Evolutionary conservation across 2,888 invertebrate species (phyloP).

Genomic region (Oeneis ivallda): DNA sequence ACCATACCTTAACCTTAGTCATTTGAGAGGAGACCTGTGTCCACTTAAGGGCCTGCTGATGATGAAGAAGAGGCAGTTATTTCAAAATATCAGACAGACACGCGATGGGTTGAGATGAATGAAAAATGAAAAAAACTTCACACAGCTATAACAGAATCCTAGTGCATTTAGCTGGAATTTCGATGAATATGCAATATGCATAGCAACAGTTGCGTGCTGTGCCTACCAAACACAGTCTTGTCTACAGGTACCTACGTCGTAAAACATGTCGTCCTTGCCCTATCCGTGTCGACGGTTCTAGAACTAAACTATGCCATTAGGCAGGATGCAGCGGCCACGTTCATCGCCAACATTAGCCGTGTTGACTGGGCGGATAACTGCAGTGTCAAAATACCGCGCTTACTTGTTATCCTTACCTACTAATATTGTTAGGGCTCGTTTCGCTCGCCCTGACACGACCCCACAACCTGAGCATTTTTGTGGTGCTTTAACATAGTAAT

Average conservation of each 20-base stretch:
- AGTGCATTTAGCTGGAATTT: neutral
- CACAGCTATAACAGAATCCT: too few species aligned
- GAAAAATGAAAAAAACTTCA: too few species aligned
- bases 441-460: too few species aligned
- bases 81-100: too few species aligned
- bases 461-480: too few species aligned
- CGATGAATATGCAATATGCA: conserved; percentile 14
- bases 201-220: neutral
- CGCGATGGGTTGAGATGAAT: too few species aligned
- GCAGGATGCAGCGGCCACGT: conserved; percentile 31
- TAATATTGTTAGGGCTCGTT: too few species aligned
- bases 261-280: conserved; percentile 35
- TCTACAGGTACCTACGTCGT: neutral
- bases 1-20: too few species aligned
- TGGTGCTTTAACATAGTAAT: too few species aligned
- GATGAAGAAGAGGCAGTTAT: too few species aligned
- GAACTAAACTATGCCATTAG: conserved; percentile 34
- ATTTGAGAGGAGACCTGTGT: too few species aligned
- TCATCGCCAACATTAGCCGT: conserved; percentile 12
- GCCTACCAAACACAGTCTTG: neutral
- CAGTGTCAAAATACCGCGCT: neutral
- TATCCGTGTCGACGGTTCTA: conserved; percentile 27
- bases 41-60: too few species aligned
- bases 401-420: neutral
- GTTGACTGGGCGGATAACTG: neutral